These are phyloP conservation scores for Coturnix japonica DNA, from an alignment of 2,113 vertebrate genomes.

Conservation along the genomic window DNA sequence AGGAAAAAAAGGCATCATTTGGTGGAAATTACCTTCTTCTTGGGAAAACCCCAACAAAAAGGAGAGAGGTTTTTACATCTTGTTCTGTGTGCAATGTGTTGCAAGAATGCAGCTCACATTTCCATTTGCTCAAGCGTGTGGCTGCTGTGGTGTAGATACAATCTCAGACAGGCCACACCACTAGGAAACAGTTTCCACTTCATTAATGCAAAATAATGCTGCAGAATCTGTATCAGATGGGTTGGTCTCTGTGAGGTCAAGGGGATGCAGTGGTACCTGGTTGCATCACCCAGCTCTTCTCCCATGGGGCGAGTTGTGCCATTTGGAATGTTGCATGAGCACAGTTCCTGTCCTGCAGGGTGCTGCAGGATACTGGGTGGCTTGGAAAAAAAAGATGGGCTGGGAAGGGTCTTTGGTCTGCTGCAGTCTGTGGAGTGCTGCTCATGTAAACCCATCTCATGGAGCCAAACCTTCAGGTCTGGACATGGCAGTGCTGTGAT, in stretches of 20 bases:
- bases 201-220: background rate
- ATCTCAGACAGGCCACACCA: background rate
- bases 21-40: background rate
- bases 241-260: background rate
- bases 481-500: background rate
- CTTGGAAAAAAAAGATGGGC: background rate
- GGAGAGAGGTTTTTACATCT: background rate
- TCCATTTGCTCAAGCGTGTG: slow-evolving; percentile 29
- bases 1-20: background rate
- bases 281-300: background rate
- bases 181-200: background rate
- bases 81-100: background rate
- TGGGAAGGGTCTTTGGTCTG: background rate
- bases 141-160: slow-evolving; percentile 15
- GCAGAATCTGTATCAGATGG: background rate
- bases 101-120: slow-evolving; percentile 4
- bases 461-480: background rate
- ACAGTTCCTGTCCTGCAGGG: too few relatives aligned
- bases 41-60: slow-evolving; percentile 10
- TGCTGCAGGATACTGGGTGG: background rate
- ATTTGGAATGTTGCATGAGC: accelerated
- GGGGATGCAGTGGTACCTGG: background rate
- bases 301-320: accelerated
- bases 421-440: background rate
- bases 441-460: background rate